Base-by-base conservation (phyloP, 2,888 invertebrate species). In the Dasysyrphus tricinctus region DNA sequence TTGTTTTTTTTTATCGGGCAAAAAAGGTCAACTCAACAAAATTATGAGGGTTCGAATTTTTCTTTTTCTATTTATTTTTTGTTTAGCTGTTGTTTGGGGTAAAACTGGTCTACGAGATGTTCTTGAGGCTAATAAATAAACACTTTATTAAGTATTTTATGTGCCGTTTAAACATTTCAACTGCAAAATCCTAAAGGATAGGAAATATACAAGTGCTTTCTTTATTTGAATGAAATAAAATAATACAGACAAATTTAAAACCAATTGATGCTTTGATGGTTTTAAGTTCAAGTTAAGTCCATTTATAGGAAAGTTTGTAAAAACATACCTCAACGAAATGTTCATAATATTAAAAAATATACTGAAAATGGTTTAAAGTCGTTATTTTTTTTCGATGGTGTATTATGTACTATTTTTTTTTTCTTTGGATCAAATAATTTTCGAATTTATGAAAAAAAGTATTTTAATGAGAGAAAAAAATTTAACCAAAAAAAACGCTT, bases 1-100 rank as follows among this genome's bases (percentile, higher is more conserved):
- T 39, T 2, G 32, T 39, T 29, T 39, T 24, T 37, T n/a, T 51
- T 54, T 69, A 54, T 54, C 24, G 67, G 37, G n/a, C 2, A 69
- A 11, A 69, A 69, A 54, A 54, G 69, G 51, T 69, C 39, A 39
- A 42, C 34, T 19, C 34, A 32, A 49, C 34, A 37, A 67, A 49
- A 37, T 24, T 49, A 49, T 49, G 44, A 63, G 44, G 44, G 11
- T 39, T 61, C n/a, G 29, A 11, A 3, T 44, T 16, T 32, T 29
- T 24, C 7, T 42, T 61, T 9, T 29, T 29, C 6, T 24, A 24
- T 32, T 32, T 32, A 6, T 32, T 32, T 32, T 32, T n/a, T 14
- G 7, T 14, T 6, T 32, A 0, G 2, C 0, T n/a, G n/a, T n/a
- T n/a, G n/a, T n/a, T n/a, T n/a, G 7, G n/a, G n/a, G 3, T 14